Evolutionary conservation across 2,797 vertebrate genomes (phyloP).

Genomic region (Notolepis coatsorum): DNA sequence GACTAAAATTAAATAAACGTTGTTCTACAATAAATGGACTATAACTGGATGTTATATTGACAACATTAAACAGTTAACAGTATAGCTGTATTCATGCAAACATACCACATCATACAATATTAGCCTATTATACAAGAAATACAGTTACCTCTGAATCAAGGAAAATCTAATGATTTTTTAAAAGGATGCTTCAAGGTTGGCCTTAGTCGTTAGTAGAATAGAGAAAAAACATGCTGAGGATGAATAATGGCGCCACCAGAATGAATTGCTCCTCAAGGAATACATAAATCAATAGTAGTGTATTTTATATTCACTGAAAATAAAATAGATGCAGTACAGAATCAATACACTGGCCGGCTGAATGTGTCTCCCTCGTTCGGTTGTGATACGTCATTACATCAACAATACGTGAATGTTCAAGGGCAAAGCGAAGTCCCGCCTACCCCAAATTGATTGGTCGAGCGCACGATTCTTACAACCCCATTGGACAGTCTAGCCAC

Average conservation of each 20-base stretch:
- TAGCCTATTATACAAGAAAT: no score
- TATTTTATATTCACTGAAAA: not conserved
- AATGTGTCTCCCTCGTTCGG: conserved; percentile 49
- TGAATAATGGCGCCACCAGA: not conserved
- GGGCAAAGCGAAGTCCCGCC: conserved; percentile 55
- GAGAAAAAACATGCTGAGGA: not conserved
- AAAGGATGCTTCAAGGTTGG: not conserved
- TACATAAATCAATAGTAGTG: not conserved
- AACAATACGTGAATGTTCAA: conserved; percentile 46
- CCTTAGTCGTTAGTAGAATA: not conserved
- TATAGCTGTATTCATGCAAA: not conserved
- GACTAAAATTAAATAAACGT: not conserved
- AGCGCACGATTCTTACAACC: not conserved
- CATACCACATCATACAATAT: no score
- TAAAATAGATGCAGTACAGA: not conserved
- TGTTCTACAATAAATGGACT: not conserved
- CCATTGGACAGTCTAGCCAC: conserved; percentile 51
- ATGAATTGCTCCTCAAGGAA: not conserved
- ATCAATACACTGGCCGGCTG: not conserved
- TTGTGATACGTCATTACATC: conserved; percentile 22
- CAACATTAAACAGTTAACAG: no score
- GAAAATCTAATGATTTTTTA: not conserved
- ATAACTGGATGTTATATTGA: not conserved
- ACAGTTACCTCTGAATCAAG: no score
- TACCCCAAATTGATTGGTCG: conserved; percentile 54